phyloP scores from a whole-genome alignment of 92 coral and sea anemone genomes.

The Actinostola sp. region DNA sequence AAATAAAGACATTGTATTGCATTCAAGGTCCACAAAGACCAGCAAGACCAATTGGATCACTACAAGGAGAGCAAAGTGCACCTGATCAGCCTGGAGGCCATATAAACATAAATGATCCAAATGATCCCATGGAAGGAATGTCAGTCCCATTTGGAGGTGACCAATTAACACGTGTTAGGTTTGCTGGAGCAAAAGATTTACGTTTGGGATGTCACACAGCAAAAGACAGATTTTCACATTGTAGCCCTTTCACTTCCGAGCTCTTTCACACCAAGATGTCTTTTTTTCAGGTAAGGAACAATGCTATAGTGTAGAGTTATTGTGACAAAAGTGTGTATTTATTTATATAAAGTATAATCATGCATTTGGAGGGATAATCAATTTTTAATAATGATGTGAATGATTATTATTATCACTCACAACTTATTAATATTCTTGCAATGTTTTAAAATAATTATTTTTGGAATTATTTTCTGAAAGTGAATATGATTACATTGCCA shows the following conservation, averaged over 20 bases:
- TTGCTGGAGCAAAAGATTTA: slow-evolving; percentile 63
- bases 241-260: slow-evolving; percentile 64
- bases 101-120: slow-evolving; percentile 17
- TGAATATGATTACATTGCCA: not conserved
- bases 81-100: slow-evolving; percentile 64
- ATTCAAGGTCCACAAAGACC: slow-evolving; percentile 40
- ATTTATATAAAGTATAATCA: not conserved
- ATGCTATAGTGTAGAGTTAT: not conserved
- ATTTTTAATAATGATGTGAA: too few species aligned
- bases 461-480: not conserved
- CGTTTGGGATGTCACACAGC: slow-evolving; percentile 48
- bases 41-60: slow-evolving; percentile 25
- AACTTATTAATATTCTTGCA: not conserved
- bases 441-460: not conserved
- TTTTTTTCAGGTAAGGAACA: slow-evolving; percentile 54
- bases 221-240: slow-evolving; percentile 63
- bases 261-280: slow-evolving; percentile 62
- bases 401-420: too few species aligned
- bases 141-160: slow-evolving; percentile 59
- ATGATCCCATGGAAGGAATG: slow-evolving; percentile 55
- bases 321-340: not conserved
- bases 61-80: slow-evolving; percentile 30
- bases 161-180: slow-evolving; percentile 55
- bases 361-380: too few species aligned
- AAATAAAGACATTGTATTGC: too few species aligned